Base-by-base conservation (phyloP, 2,888 invertebrate species). In the Siphlonurus alternatus region DNA sequence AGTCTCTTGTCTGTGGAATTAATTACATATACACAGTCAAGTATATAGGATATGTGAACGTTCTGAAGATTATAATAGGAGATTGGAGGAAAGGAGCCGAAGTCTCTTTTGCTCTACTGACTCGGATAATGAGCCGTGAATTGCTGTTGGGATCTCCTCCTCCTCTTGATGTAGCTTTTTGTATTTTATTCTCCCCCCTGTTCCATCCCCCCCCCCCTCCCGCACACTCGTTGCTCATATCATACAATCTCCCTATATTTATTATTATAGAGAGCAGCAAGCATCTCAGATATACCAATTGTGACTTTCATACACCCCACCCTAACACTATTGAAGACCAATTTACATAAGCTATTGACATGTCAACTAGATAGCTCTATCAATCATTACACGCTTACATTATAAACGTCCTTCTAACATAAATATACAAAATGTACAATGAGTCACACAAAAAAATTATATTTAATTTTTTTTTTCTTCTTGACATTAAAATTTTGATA, bases 41-140 rank as follows among this genome's bases (percentile, higher is more conserved):
- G n/a, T n/a, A n/a, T n/a, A n/a, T n/a, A n/a, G n/a, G n/a, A n/a
- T n/a, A n/a, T n/a, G n/a, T n/a, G n/a, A n/a, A n/a, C n/a, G n/a
- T n/a, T n/a, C n/a, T n/a, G n/a, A 38, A 38, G 38, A 38, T 38
- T 5, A 10, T 5, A 38, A 38, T 10, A 38, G 7, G 38, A 38
- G 38, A 38, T 38, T 38, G 38, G 15, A 38, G 38, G 15, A 15
- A 38, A 38, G 15, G 38, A 38, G 38, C 38, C 15, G 38, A 15
- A 38, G 38, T 38, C 38, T 38, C 38, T 38, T 38, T 10, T 22
- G n/a, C 56, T 56, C 56, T 56, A 22, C 22, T 56, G 56, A 20
- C 20, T 56, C 56, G 22, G 56, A 56, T 56, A 56, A 56, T 56
- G 56, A 56, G 56, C 56, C 56, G 56, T 56, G 56, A 56, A 56